These are phyloP conservation scores for Ectropis crepuscularia DNA, from an alignment of 2,888 invertebrate genomes.

Conservation along the genomic window DNA sequence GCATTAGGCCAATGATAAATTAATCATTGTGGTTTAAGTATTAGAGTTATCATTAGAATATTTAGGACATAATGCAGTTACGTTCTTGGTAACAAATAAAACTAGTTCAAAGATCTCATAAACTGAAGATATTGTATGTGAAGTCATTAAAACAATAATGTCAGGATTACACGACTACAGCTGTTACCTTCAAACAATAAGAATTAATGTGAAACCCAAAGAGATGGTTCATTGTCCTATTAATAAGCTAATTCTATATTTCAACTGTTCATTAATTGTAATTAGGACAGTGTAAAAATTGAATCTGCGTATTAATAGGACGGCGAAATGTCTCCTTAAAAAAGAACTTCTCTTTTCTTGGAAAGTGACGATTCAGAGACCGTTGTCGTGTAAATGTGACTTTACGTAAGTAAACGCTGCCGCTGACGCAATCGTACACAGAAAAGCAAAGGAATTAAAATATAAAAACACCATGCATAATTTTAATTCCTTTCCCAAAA, in stretches of 20 bases:
- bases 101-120: conserved; percentile 8
- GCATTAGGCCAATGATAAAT: background rate
- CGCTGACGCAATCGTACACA: background rate
- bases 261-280: no score
- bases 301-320: no score
- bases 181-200: no score
- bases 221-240: no score
- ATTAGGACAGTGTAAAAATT: no score
- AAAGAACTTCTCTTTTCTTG: no score
- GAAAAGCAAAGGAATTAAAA: conserved; percentile 15
- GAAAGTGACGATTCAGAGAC: no score
- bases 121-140: conserved; percentile 7
- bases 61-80: background rate
- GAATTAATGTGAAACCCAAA: no score
- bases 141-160: background rate
- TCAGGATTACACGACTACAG: background rate
- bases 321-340: no score
- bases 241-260: no score
- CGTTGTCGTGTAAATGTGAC: no score
- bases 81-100: conserved; percentile 2
- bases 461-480: conserved; percentile 26
- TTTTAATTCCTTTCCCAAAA: conserved; percentile 13
- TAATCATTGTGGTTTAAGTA: background rate
- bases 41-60: background rate
- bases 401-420: background rate